Evolutionary conservation across 2,113 vertebrate species (phyloP).

Genomic region (Callaeas wilsoni): DNA sequence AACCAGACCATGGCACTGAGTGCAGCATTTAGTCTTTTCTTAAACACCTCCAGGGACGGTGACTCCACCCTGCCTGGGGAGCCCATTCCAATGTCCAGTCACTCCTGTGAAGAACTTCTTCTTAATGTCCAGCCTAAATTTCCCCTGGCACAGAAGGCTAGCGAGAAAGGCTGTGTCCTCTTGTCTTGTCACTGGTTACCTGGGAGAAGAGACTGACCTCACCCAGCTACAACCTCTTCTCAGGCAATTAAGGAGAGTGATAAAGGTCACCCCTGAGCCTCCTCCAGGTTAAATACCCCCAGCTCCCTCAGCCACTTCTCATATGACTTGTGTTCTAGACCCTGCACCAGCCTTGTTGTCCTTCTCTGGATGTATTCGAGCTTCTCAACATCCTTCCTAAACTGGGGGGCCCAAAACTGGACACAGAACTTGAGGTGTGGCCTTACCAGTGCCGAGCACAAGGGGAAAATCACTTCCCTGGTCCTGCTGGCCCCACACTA

Average conservation of each 20-base stretch:
- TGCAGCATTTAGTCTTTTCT: neutral
- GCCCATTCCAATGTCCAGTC: neutral
- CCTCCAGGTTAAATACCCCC: neutral
- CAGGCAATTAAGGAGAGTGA: no score
- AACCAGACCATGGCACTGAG: neutral
- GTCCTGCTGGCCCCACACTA: neutral
- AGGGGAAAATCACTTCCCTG: fast-evolving
- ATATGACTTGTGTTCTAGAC: neutral
- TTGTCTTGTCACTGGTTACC: neutral
- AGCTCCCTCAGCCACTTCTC: neutral
- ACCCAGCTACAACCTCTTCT: neutral
- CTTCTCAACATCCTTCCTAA: neutral
- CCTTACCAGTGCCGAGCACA: neutral
- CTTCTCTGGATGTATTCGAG: neutral
- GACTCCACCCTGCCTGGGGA: neutral
- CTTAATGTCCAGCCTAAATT: neutral
- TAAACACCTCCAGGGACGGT: neutral
- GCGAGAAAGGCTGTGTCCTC: neutral
- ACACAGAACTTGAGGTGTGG: neutral
- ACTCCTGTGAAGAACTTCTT: neutral
- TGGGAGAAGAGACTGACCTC: neutral
- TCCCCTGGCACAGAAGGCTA: neutral
- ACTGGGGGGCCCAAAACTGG: neutral
- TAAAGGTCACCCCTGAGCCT: no score
- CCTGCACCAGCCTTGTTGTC: no score